Base-by-base conservation (phyloP, 2,888 invertebrate genomes). In the Meandrusa payeni region DNA sequence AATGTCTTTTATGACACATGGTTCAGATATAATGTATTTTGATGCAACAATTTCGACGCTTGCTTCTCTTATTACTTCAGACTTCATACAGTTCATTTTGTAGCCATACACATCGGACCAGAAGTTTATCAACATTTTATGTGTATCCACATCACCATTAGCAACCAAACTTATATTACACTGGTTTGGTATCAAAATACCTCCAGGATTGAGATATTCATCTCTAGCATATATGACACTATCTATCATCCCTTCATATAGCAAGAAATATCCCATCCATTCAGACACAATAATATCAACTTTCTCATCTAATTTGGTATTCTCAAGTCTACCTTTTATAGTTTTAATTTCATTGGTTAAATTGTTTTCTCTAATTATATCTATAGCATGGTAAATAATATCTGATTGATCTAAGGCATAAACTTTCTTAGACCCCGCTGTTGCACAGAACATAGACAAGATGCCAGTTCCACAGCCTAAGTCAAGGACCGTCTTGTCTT, bases 381-480 rank as follows among this genome's bases (percentile, higher is more conserved):
- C 96, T 90, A 97, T 95, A 2, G 99, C 98, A 69, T 97, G 95
- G 65, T 96, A 96, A 49, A 99, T 94, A 50, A 99, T 96, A 59
- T 97, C 96, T 0, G 99, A 99, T 74, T 97, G 97, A 75, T 99
- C 99, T 53, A 99, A 92, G 55, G 97, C 98, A 67, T 95, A 93
- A 2, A 99, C 96, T 79, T 90, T 92, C 46, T 91, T 89, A 26
- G 99, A 99, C 13, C 98, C 98, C 11, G 98, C 97, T 65, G 95
- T 93, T 5, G 97, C 98, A 52, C 97, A 95, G 89, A 99, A 99
- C 96, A 99, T 97, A 6, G 98, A 98, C 12, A 99, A 86, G 55
- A 99, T 98, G 15, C 97, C 97, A 1, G 99, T 99, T 12, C 99
- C 99, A 79, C 98, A 98, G 20, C 99, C 99, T 41, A 99, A 93